These are phyloP conservation scores for Toxostoma redivivum DNA, from an alignment of 2,113 vertebrate genomes.

Conservation along the genomic window DNA sequence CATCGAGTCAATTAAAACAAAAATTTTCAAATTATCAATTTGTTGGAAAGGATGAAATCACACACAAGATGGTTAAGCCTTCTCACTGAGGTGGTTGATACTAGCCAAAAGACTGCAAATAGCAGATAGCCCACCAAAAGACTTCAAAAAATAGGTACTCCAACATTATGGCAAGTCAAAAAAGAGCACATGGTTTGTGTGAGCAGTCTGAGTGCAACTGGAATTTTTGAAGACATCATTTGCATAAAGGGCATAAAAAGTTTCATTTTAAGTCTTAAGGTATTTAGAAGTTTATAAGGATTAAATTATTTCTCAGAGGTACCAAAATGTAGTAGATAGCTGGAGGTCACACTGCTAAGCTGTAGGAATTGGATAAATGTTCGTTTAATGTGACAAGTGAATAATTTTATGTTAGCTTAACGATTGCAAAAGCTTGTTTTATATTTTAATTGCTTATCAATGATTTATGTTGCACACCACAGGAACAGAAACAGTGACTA, in stretches of 20 bases:
- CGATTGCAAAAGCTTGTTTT: background rate
- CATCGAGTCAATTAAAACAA: background rate
- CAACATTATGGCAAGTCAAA: background rate
- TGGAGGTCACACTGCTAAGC: background rate
- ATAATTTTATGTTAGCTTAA: conserved; percentile 8
- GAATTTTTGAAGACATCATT: background rate
- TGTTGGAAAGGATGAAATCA: background rate
- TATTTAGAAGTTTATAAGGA: background rate
- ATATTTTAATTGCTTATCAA: background rate
- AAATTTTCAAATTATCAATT: background rate
- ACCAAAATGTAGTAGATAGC: background rate
- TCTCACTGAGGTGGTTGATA: background rate
- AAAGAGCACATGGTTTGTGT: background rate
- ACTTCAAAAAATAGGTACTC: background rate
- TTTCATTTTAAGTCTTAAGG: background rate
- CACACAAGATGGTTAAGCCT: background rate
- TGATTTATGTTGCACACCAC: background rate
- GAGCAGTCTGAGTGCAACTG: background rate
- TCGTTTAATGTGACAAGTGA: background rate
- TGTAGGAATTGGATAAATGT: conserved; percentile 1
- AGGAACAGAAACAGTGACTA: background rate
- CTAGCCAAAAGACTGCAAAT: background rate
- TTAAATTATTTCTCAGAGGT: background rate
- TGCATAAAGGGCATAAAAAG: fast-evolving
- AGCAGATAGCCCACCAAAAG: background rate